Conservation (phyloP, 37 sponge, comb jelly and placozoan species). For the Mnemiopsis leidyi region DNA sequence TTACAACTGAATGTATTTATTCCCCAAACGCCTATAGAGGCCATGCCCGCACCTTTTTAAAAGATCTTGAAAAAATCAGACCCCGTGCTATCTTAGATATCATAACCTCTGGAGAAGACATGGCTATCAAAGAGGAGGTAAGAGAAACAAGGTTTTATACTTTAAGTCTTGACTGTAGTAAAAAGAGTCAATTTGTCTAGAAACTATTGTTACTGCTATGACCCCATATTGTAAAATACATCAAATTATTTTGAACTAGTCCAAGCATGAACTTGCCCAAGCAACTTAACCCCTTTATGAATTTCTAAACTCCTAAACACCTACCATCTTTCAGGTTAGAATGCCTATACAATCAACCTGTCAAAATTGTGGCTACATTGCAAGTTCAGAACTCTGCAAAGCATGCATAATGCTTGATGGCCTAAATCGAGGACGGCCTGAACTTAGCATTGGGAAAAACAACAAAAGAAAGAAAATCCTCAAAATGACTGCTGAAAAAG, state of each 20-base stretch:
- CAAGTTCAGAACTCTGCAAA: constrained; percentile 93
- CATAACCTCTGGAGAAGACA: constrained; percentile 88
- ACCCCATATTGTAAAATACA: too few species aligned
- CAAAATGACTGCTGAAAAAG: background rate
- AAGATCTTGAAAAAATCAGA: constrained; percentile 86
- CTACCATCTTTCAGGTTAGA: constrained; percentile 71
- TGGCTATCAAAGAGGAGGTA: constrained; percentile 69
- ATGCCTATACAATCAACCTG: constrained; percentile 87
- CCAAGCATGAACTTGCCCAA: too few species aligned
- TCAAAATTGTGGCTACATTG: constrained; percentile 89
- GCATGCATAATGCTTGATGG: constrained; percentile 94
- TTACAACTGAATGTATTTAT: constrained; percentile 97
- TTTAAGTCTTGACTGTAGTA: too few species aligned
- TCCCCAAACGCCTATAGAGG: constrained; percentile 98
- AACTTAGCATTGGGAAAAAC: constrained; percentile 86
- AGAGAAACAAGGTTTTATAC: too few species aligned
- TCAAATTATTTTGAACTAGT: too few species aligned
- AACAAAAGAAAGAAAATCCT: constrained; percentile 51
- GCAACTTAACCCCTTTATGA: too few species aligned
- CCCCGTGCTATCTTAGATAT: constrained; percentile 91
- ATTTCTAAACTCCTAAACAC: too few species aligned
- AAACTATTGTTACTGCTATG: too few species aligned
- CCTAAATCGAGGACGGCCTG: constrained; percentile 87
- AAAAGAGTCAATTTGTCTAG: too few species aligned
- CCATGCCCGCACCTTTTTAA: constrained; percentile 84